Percentiles rank a stretch among this genome's conserved stretches.
phyloP scores from a whole-genome alignment of 2,797 vertebrate genomes.

The Protosalanx chinensis region DNA sequence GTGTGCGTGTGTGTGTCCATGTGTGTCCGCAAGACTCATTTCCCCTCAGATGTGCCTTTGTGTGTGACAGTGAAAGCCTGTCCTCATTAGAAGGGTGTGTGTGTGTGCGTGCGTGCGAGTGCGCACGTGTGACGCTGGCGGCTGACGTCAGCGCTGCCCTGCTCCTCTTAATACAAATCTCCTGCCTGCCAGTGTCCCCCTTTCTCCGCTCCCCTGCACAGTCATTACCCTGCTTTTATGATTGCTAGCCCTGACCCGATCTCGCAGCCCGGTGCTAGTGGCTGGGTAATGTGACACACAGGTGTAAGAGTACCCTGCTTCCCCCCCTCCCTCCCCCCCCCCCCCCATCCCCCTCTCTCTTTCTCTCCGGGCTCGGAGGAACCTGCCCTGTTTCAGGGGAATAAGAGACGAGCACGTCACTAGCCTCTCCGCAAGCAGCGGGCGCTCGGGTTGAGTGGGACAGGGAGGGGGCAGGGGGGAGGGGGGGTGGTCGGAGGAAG shows the following conservation, averaged over 20 bases:
- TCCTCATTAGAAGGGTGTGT: conserved; percentile 58
- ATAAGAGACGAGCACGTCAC: neutral
- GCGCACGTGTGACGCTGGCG: conserved; percentile 55
- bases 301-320: conserved; percentile 56
- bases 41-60: conserved; percentile 27
- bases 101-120: conserved; percentile 55
- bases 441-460: too few species aligned
- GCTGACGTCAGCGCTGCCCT: conserved; percentile 64
- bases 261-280: conserved; percentile 53
- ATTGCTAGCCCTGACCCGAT: conserved; percentile 55
- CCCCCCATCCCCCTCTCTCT: too few species aligned
- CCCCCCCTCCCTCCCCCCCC: too few species aligned
- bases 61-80: conserved; percentile 39
- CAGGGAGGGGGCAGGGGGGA: too few species aligned
- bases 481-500: too few species aligned
- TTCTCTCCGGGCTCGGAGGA: neutral
- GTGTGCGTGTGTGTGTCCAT: neutral
- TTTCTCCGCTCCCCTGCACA: conserved; percentile 40
- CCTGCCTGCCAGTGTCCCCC: conserved; percentile 52
- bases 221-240: conserved; percentile 69
- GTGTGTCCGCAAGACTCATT: conserved; percentile 16
- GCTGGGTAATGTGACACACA: conserved; percentile 65
- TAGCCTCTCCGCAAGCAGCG: neutral
- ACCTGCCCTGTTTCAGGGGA: neutral
- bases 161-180: conserved; percentile 63